These are phyloP conservation scores for Poliocrania exsul DNA, from an alignment of 2,797 vertebrate species.

Conservation along the genomic window DNA sequence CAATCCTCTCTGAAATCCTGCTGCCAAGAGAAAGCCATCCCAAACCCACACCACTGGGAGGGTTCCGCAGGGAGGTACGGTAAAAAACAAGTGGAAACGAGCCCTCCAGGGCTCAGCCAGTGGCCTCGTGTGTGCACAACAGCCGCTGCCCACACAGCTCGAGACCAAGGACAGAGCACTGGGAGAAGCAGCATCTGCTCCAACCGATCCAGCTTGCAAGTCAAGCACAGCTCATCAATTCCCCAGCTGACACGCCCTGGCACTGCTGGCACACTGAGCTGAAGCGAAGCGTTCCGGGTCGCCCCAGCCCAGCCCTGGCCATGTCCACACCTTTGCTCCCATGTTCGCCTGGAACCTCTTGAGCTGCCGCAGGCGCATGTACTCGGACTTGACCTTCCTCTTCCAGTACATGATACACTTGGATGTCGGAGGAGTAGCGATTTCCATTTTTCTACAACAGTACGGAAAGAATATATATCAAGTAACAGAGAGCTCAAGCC, in stretches of 20 bases:
- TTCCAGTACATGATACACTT: slow-evolving; percentile 90
- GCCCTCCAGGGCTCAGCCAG: neutral
- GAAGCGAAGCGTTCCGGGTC: rapidly evolving
- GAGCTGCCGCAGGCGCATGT: slow-evolving; percentile 94
- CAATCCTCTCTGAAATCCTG: neutral
- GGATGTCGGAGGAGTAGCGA: slow-evolving; percentile 69
- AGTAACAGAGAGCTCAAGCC: neutral
- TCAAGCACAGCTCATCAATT: neutral
- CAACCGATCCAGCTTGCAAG: neutral
- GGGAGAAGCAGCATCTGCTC: neutral
- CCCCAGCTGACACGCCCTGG: neutral
- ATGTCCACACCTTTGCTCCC: slow-evolving; percentile 86
- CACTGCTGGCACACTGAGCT: neutral
- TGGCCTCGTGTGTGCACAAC: rapidly evolving
- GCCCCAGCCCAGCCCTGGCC: neutral
- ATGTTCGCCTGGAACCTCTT: slow-evolving; percentile 94
- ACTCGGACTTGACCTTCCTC: slow-evolving; percentile 94
- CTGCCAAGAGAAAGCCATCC: neutral
- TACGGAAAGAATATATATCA: neutral
- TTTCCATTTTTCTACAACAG: slow-evolving; percentile 77
- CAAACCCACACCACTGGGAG: neutral
- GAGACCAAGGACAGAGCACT: rapidly evolving
- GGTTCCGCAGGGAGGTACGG: neutral
- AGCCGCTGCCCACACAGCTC: rapidly evolving
- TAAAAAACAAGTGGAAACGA: neutral